These are phyloP conservation scores for Falco concolor DNA, from an alignment of 2,797 vertebrate genomes.

Conservation along the genomic window DNA sequence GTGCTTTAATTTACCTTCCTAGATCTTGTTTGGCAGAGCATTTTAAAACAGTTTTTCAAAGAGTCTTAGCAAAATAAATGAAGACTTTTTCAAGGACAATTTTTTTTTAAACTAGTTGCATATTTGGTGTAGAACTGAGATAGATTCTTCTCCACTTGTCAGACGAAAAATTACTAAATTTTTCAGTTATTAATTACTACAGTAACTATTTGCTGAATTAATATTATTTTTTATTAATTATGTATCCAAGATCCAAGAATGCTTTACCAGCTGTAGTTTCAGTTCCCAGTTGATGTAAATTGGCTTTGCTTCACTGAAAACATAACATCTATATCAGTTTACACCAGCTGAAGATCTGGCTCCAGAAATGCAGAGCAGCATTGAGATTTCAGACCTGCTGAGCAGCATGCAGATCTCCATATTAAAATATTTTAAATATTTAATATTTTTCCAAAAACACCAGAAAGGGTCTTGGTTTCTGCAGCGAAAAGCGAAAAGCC, in stretches of 20 bases:
- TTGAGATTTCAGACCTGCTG: neutral
- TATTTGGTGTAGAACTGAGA: neutral
- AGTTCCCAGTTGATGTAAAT: conserved; percentile 11
- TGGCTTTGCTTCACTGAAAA: conserved; percentile 32
- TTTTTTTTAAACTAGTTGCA: neutral
- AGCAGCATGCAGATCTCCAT: neutral
- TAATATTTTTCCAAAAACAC: neutral
- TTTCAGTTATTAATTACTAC: conserved; percentile 7
- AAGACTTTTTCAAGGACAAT: neutral
- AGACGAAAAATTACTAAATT: neutral
- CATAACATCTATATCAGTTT: conserved; percentile 11
- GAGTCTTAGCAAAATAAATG: neutral
- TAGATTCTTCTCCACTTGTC: neutral
- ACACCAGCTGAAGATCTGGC: neutral
- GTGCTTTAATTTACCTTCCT: neutral
- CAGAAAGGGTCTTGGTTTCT: neutral
- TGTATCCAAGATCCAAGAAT: neutral
- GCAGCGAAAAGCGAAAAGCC: neutral
- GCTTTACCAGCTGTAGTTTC: conserved; percentile 19
- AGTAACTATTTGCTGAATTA: neutral
- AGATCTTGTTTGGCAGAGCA: neutral
- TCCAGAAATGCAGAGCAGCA: neutral
- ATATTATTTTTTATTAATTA: conserved; percentile 34
- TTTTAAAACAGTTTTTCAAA: conserved; percentile 3
- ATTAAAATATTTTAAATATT: neutral